Evolutionary conservation across 2,797 vertebrate species (phyloP).

Genomic region (Catharus ustulatus): DNA sequence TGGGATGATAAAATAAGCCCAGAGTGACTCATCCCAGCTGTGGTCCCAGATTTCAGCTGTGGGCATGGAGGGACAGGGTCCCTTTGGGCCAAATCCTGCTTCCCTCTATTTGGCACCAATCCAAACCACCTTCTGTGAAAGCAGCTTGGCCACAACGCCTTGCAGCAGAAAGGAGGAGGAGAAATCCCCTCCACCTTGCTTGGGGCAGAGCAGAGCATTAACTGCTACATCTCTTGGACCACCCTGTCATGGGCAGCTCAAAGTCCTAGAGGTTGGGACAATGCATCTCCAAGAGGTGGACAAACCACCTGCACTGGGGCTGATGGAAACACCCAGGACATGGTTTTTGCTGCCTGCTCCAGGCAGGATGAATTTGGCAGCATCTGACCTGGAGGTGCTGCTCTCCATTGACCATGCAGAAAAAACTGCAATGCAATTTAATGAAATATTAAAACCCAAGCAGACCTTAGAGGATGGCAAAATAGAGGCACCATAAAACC

Average conservation of each 20-base stretch:
- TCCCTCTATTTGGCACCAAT: background rate
- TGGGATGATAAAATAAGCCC: background rate
- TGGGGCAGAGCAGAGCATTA: background rate
- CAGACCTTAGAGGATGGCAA: background rate
- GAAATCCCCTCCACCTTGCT: accelerated
- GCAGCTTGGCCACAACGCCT: background rate
- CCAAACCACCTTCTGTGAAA: background rate
- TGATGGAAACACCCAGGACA: background rate
- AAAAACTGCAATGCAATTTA: background rate
- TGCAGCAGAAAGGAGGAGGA: background rate
- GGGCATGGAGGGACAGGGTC: background rate
- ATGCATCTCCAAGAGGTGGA: background rate
- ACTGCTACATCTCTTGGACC: accelerated
- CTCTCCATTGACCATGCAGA: background rate
- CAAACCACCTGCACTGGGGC: background rate
- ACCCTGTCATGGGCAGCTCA: background rate
- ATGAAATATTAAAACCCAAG: background rate
- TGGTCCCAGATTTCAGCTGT: background rate
- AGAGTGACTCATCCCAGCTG: background rate
- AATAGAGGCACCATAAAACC: background rate
- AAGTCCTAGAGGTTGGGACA: accelerated
- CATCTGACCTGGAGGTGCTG: background rate
- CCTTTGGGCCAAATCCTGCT: background rate
- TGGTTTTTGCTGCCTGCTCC: background rate
- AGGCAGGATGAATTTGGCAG: background rate